Conservation (phyloP, 2,797 vertebrate species). For the Adrianichthys oophorus region DNA sequence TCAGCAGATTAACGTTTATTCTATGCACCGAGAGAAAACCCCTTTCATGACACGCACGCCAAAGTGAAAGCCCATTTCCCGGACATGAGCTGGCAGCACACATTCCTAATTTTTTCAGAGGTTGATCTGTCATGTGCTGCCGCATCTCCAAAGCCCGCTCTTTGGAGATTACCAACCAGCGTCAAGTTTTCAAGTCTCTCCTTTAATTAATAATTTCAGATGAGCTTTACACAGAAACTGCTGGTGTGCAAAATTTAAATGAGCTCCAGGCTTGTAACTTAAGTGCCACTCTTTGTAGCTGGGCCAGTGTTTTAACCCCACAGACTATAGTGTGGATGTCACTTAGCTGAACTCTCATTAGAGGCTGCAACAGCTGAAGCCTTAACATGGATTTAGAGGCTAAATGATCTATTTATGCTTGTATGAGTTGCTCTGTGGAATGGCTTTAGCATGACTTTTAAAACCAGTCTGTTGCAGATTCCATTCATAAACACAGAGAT, state of each 20-base stretch:
- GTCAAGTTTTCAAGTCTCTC: conserved; percentile 28
- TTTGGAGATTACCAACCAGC: conserved; percentile 54
- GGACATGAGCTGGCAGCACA: conserved; percentile 51
- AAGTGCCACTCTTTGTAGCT: conserved; percentile 42
- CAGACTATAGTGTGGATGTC: conserved; percentile 17
- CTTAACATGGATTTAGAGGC: conserved; percentile 40
- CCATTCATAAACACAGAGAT: conserved; percentile 39
- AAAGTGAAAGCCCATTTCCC: conserved; percentile 34
- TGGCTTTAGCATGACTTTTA: conserved; percentile 32
- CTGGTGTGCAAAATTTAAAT: conserved; percentile 35
- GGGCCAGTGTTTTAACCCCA: conserved; percentile 39
- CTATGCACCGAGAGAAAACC: conserved; percentile 33
- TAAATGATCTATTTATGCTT: conserved; percentile 45
- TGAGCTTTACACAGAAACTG: conserved; percentile 21
- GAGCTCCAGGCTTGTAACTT: conserved; percentile 22
- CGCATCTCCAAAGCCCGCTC: conserved; percentile 39
- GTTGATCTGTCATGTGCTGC: conserved; percentile 56
- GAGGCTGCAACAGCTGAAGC: conserved; percentile 52
- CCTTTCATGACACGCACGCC: conserved; percentile 25
- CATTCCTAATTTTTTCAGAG: conserved; percentile 60
- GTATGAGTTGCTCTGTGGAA: conserved; percentile 20
- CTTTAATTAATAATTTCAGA: conserved; percentile 62
- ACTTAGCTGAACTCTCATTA: conserved; percentile 37
- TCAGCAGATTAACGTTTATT: conserved; percentile 60
- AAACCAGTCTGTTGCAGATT: conserved; percentile 23